phyloP scores from a whole-genome alignment of 1,140 invertebrate species.

The Micrasema longulum region DNA sequence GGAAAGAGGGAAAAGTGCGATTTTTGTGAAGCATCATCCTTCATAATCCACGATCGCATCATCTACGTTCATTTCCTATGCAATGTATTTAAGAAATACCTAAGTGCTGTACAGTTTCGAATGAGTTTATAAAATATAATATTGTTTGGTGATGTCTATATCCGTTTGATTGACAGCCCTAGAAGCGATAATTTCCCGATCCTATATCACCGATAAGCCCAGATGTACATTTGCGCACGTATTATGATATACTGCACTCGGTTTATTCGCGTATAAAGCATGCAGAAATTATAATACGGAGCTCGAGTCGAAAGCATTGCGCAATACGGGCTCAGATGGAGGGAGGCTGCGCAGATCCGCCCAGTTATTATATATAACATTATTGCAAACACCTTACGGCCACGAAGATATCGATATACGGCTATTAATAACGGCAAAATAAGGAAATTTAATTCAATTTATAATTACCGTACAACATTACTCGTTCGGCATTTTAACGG shows the following conservation, averaged over 20 bases:
- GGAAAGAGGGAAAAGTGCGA: too few species aligned
- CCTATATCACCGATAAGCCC: slow-evolving; percentile 14
- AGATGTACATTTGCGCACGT: slow-evolving; percentile 13
- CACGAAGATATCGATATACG: not conserved
- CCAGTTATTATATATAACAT: slow-evolving; percentile 20
- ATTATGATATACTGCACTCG: too few species aligned
- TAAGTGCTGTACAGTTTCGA: too few species aligned
- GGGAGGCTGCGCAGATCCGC: slow-evolving; percentile 13
- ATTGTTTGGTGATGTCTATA: not conserved
- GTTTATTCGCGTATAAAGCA: too few species aligned
- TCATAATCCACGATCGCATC: too few species aligned
- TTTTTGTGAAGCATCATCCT: too few species aligned
- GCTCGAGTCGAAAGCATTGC: slow-evolving; percentile 20
- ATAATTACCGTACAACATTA: not conserved
- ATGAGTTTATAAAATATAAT: too few species aligned
- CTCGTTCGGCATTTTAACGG: too few species aligned
- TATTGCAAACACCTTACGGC: slow-evolving; percentile 18
- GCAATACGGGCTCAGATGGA: slow-evolving; percentile 15
- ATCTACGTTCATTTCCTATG: too few species aligned
- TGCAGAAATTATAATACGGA: too few species aligned
- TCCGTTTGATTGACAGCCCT: too few species aligned
- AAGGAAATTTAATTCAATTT: slow-evolving; percentile 1
- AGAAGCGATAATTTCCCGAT: not conserved
- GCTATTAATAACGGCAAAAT: not conserved
- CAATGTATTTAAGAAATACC: too few species aligned